phyloP scores from a whole-genome alignment of 2,113 vertebrate species.

The Perognathus longimembris region DNA sequence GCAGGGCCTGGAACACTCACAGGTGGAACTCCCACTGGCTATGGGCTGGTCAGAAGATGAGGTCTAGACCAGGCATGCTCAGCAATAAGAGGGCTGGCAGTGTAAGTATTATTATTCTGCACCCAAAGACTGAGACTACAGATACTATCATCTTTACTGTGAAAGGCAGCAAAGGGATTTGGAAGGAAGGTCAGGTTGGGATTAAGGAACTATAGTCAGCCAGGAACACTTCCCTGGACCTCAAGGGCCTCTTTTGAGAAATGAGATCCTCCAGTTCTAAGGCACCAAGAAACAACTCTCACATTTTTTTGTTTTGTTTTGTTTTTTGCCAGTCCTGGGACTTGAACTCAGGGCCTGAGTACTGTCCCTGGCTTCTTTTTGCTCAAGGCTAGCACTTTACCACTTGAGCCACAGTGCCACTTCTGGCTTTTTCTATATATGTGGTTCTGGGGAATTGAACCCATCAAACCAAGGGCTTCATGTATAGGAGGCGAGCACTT shows the following conservation, averaged over 20 bases:
- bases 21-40: neutral
- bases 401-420: too few species aligned
- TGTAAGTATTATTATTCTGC: neutral
- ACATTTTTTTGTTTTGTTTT: neutral
- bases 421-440: too few species aligned
- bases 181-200: neutral
- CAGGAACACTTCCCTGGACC: neutral
- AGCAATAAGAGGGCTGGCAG: neutral
- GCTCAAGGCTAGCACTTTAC: too few species aligned
- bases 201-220: neutral
- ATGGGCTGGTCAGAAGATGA: neutral
- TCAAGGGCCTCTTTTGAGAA: neutral
- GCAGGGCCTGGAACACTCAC: neutral
- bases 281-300: neutral
- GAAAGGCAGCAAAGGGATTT: neutral
- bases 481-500: too few species aligned
- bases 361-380: too few species aligned
- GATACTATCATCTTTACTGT: neutral
- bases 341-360: too few species aligned
- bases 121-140: neutral
- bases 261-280: neutral
- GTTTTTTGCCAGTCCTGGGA: neutral
- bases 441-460: too few species aligned
- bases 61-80: neutral
- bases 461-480: too few species aligned